These are phyloP conservation scores for Tribolium madens DNA, from an alignment of 1,140 invertebrate genomes.

Conservation along the genomic window DNA sequence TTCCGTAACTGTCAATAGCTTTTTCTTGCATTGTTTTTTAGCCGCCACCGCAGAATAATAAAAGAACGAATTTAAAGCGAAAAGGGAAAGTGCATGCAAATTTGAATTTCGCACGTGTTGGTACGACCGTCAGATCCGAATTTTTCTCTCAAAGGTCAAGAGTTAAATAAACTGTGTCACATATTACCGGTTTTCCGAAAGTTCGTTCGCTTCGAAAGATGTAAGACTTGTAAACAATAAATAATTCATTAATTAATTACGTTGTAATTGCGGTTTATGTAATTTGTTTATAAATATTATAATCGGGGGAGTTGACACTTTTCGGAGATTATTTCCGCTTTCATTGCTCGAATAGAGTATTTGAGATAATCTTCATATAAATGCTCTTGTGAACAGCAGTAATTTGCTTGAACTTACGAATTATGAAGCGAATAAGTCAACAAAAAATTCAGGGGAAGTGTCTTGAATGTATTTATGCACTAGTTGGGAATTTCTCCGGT, in stretches of 20 bases:
- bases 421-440: background rate
- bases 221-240: constrained; percentile 18
- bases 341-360: background rate
- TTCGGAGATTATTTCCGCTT: constrained; percentile 19
- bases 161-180: constrained; percentile 12
- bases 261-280: constrained; percentile 13
- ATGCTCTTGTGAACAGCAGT: constrained; percentile 21
- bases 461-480: background rate
- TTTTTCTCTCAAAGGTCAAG: constrained; percentile 17
- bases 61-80: constrained; percentile 22
- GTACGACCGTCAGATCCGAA: background rate
- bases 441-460: constrained; percentile 5
- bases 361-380: constrained; percentile 24
- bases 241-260: constrained; percentile 25
- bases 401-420: constrained; percentile 2
- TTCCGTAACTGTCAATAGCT: background rate
- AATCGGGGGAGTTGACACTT: background rate
- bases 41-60: constrained; percentile 14
- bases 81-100: constrained; percentile 22
- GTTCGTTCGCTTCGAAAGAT: constrained; percentile 18
- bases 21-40: constrained; percentile 6
- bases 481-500: too few species aligned
- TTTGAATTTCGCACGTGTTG: constrained; percentile 6
- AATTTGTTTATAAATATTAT: constrained; percentile 3
- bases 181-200: background rate